A percentile compares a stretch with the other conserved stretches of the same genome.
These are phyloP conservation scores for Leptobrachium leishanense DNA, from an alignment of 2,113 vertebrate genomes.

Conservation along the genomic window DNA sequence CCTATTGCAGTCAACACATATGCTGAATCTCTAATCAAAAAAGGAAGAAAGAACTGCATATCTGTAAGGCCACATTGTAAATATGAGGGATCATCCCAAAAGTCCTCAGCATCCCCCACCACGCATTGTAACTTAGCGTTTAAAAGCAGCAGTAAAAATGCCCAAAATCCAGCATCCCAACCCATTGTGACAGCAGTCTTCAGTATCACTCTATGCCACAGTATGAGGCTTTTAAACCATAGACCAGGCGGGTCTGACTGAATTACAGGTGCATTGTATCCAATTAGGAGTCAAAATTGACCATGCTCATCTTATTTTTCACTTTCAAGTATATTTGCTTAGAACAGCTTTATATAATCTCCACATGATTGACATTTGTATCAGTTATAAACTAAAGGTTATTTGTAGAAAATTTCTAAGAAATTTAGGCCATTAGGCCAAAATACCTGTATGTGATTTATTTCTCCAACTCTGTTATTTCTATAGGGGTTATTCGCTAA, in stretches of 20 bases:
- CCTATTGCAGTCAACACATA: constrained; percentile 16
- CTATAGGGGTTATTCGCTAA: too few species aligned
- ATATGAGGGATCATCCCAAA: constrained; percentile 15
- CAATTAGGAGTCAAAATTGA: too few species aligned
- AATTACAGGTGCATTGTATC: not conserved
- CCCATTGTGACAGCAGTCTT: constrained; percentile 9
- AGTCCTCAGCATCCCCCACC: not conserved
- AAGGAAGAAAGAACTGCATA: constrained; percentile 32
- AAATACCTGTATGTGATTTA: too few species aligned
- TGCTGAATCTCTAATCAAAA: not conserved
- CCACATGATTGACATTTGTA: too few species aligned
- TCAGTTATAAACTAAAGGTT: too few species aligned
- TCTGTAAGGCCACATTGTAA: constrained; percentile 9
- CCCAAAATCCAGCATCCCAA: not conserved
- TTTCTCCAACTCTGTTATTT: too few species aligned
- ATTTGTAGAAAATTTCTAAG: too few species aligned
- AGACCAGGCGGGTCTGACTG: not conserved
- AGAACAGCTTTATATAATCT: too few species aligned
- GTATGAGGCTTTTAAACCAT: not conserved
- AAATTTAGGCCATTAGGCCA: too few species aligned
- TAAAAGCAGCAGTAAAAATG: not conserved
- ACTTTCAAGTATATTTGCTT: too few species aligned
- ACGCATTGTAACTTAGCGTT: not conserved
- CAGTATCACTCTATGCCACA: not conserved
- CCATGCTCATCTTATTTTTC: too few species aligned